Percentiles rank a stretch among this genome's conserved stretches.
phyloP scores from a whole-genome alignment of 2,797 vertebrate genomes.

The Ispidina lecontei region DNA sequence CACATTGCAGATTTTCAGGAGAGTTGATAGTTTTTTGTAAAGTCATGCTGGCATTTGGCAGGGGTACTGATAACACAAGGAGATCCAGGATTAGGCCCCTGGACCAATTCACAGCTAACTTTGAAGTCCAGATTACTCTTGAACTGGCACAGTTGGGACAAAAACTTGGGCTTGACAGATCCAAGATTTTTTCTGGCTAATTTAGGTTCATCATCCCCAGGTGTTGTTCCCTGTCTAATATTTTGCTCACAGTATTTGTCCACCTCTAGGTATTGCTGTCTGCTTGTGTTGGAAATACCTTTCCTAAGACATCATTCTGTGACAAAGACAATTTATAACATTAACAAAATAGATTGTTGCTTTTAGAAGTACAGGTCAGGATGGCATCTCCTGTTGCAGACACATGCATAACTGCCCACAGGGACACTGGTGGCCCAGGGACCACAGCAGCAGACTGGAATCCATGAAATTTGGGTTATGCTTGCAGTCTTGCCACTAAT shows the following conservation, averaged over 20 bases:
- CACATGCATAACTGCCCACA: accelerated
- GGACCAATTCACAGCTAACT: background rate
- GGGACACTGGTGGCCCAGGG: background rate
- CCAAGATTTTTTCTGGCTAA: background rate
- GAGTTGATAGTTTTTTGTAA: background rate
- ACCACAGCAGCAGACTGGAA: background rate
- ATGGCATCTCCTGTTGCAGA: background rate
- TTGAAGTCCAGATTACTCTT: background rate
- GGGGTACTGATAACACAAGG: background rate
- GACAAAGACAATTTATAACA: background rate
- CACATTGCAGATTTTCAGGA: background rate
- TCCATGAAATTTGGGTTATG: background rate
- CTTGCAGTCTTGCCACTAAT: background rate
- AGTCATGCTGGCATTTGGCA: background rate
- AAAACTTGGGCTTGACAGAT: background rate
- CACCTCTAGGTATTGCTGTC: background rate
- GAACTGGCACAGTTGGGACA: background rate
- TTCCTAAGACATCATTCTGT: background rate
- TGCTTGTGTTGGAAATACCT: background rate
- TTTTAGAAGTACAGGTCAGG: background rate
- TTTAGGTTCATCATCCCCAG: background rate
- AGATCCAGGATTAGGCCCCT: background rate
- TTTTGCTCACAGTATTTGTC: background rate
- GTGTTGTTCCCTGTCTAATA: background rate
- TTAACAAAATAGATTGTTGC: background rate